These are phyloP conservation scores for Nomada flava DNA, from an alignment of 2,888 invertebrate species.

Conservation along the genomic window DNA sequence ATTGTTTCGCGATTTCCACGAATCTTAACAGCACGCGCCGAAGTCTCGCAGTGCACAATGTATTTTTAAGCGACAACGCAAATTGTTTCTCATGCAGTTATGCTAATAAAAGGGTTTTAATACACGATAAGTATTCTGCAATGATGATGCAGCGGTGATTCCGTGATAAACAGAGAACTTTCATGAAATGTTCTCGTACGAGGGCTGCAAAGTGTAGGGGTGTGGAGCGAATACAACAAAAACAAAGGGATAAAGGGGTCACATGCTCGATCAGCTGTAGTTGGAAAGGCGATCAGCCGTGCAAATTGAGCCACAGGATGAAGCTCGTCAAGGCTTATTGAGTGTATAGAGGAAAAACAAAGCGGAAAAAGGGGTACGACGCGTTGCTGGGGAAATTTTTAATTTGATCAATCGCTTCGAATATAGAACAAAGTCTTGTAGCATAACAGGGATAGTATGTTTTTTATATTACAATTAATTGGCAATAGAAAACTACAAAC, in stretches of 20 bases:
- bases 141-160: too few relatives aligned
- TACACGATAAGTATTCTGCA: background rate
- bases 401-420: conserved; percentile 5
- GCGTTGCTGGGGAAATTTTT: conserved; percentile 10
- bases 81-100: background rate
- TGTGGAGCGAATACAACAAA: conserved; percentile 23
- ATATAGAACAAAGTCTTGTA: background rate
- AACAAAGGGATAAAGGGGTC: conserved; percentile 48
- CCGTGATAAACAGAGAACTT: background rate
- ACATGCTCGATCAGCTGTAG: conserved; percentile 44
- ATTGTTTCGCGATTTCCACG: too few relatives aligned
- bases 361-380: conserved; percentile 9
- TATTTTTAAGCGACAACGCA: background rate
- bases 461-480: too few relatives aligned
- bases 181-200: background rate
- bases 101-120: background rate
- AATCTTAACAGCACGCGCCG: too few relatives aligned
- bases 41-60: too few relatives aligned
- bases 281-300: conserved; percentile 58
- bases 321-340: conserved; percentile 46
- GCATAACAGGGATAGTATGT: too few relatives aligned
- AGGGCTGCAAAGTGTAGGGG: background rate
- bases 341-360: conserved; percentile 37
- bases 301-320: conserved; percentile 64
- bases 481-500: too few relatives aligned